phyloP scores from a whole-genome alignment of 2,888 invertebrate genomes.

The Lypha dubia region DNA sequence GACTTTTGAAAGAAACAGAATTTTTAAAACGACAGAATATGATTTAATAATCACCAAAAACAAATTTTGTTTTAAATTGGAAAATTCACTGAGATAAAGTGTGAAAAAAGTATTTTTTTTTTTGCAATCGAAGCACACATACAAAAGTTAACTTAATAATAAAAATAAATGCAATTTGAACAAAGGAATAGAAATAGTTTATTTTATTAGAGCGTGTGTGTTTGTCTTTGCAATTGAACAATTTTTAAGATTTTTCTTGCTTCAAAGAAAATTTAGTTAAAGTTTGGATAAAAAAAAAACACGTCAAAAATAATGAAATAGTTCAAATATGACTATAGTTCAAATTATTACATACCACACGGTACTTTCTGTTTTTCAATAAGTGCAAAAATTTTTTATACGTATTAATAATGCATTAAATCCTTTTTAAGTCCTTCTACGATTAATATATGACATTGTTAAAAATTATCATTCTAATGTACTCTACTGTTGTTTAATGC shows the following conservation, averaged over 20 bases:
- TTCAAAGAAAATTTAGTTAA: background rate
- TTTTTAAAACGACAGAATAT: conserved; percentile 27
- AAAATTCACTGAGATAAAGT: conserved; percentile 3
- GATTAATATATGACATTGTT: background rate
- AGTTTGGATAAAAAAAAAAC: background rate
- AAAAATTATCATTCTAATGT: too few species aligned
- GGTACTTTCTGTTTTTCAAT: background rate
- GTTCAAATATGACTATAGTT: background rate
- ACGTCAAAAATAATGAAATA: background rate
- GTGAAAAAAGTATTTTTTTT: too few species aligned
- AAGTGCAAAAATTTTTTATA: background rate
- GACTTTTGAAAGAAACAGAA: conserved; percentile 26
- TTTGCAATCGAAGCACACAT: background rate
- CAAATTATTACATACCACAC: background rate
- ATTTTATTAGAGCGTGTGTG: background rate
- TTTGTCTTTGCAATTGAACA: background rate
- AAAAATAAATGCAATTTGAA: background rate
- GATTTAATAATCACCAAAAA: conserved; percentile 48
- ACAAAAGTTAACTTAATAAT: conserved; percentile 2
- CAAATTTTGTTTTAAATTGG: conserved; percentile 8
- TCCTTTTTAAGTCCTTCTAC: background rate
- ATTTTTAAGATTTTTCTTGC: too few species aligned
- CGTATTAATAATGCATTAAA: background rate
- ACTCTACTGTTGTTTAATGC: too few species aligned
- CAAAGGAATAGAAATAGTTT: background rate